These are phyloP conservation scores for Agriotes lineatus DNA, from an alignment of 2,888 invertebrate species.

Conservation along the genomic window DNA sequence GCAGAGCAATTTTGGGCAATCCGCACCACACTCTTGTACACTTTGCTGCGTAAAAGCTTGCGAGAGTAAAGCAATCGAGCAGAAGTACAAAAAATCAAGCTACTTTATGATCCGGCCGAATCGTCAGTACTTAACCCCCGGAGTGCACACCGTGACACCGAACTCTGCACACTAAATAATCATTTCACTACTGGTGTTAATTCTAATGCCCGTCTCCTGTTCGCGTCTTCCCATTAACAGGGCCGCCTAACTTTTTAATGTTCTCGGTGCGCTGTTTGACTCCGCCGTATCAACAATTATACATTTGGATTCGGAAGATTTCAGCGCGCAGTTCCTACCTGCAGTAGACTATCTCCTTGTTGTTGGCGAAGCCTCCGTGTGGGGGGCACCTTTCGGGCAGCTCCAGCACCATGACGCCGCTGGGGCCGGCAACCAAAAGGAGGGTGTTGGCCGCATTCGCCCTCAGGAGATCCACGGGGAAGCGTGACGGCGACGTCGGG, in stretches of 20 bases:
- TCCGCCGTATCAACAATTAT: slow-evolving; percentile 24
- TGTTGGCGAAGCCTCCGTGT: slow-evolving; percentile 76
- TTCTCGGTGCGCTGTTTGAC: slow-evolving; percentile 27
- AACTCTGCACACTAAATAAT: slow-evolving; percentile 50
- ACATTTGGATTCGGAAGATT: not conserved
- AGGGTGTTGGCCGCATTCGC: slow-evolving; percentile 77
- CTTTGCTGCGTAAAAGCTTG: too few species aligned
- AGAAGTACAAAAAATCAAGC: too few species aligned
- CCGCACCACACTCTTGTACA: too few species aligned
- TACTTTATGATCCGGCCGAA: too few species aligned
- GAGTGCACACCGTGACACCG: slow-evolving; percentile 10
- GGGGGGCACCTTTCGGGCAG: slow-evolving; percentile 81
- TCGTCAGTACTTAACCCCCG: not conserved
- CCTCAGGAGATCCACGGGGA: slow-evolving; percentile 76
- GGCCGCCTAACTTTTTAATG: slow-evolving; percentile 38
- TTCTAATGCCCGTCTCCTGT: slow-evolving; percentile 54
- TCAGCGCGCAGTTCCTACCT: slow-evolving; percentile 70
- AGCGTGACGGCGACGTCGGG: slow-evolving; percentile 76
- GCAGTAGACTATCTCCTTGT: slow-evolving; percentile 77
- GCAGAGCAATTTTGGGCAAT: too few species aligned
- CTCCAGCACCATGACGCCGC: slow-evolving; percentile 78
- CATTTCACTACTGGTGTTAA: slow-evolving; percentile 51
- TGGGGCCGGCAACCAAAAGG: slow-evolving; percentile 77
- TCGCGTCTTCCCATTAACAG: slow-evolving; percentile 53
- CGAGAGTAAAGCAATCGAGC: too few species aligned